Base-by-base conservation (phyloP, 2,888 invertebrate genomes). In the Cremastinae sp. region DNA sequence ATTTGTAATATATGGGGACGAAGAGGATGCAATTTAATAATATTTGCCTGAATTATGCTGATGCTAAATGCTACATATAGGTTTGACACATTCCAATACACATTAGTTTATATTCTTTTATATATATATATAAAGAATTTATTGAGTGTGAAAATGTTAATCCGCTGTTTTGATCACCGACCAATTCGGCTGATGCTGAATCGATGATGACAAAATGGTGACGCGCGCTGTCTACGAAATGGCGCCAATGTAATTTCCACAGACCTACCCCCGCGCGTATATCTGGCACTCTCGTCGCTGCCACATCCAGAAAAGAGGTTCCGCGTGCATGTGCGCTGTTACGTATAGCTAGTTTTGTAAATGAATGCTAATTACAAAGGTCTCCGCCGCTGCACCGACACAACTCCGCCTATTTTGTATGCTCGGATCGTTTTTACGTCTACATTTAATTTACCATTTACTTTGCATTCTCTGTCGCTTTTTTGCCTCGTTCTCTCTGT, bases 291-390 rank as follows among this genome's bases (percentile, higher is more conserved):
- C 59, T 14, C 56, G 8, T 79, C 34, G 14, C 47, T 9, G 34
- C 18, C 36, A 59, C 18, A 12, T 61, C 49, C 9, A 45, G 20
- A 70, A 82, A 81, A 78, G 82, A 81, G 82, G 82, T 84, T 71
- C 79, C 80, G 78, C 77, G 76, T 81, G 81, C 80, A 78, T 75
- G 76, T 81, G 81, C 79, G 83, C 77, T 81, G 83, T 81, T 80
- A 80, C 76, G 78, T 2, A 79, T 16, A n/a, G 64, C 59, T 45
- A 79, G 80, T 81, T 81, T 82, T 81, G 80, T 82, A 85, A 86
- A 86, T 84, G 84, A 28, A 81, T 83, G 86, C 86, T 87, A 87
- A 87, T 87, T 87, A 87, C 84, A 84, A 85, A 84, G 85, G 85
- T 85, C 76, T 65, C 81, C 5, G 28, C 81, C n/a, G n/a, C n/a